Evolutionary conservation across 2,797 vertebrate genomes (phyloP).

Genomic region (Sebastes steindachneri): DNA sequence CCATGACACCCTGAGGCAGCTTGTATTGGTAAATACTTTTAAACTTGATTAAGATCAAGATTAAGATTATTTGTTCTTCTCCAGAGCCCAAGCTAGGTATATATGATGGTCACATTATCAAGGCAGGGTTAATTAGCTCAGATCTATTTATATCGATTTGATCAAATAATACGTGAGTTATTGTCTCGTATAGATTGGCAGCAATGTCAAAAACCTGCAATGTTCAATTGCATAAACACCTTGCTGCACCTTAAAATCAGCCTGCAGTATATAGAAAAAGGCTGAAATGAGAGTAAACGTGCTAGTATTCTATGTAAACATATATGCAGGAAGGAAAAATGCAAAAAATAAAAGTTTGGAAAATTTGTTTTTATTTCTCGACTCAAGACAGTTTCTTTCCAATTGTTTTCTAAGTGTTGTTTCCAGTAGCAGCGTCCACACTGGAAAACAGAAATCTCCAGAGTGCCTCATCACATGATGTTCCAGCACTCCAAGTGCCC

Average conservation of each 20-base stretch:
- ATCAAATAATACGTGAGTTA: not conserved
- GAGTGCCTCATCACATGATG: slow-evolving; percentile 70
- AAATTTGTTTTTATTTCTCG: not conserved
- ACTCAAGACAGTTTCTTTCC: not conserved
- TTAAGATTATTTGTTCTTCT: not conserved
- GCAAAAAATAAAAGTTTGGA: not conserved
- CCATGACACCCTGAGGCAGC: not conserved
- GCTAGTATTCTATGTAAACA: not conserved
- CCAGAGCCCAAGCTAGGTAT: too few relatives aligned
- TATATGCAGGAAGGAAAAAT: not conserved
- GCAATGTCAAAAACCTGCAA: not conserved
- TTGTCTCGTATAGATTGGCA: not conserved
- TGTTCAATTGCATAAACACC: not conserved
- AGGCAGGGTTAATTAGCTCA: not conserved
- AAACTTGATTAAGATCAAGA: not conserved
- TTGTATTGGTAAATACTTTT: not conserved
- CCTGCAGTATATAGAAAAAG: not conserved
- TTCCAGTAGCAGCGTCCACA: slow-evolving; percentile 22
- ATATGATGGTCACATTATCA: not conserved
- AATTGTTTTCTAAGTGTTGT: slow-evolving; percentile 20
- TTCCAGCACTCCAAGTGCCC: slow-evolving; percentile 37
- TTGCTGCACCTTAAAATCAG: not conserved
- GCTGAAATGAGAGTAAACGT: not conserved
- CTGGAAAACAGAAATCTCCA: slow-evolving; percentile 49
- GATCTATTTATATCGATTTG: not conserved